phyloP scores from a whole-genome alignment of 2,797 vertebrate species.

The Ctenopoma kingsleyae region DNA sequence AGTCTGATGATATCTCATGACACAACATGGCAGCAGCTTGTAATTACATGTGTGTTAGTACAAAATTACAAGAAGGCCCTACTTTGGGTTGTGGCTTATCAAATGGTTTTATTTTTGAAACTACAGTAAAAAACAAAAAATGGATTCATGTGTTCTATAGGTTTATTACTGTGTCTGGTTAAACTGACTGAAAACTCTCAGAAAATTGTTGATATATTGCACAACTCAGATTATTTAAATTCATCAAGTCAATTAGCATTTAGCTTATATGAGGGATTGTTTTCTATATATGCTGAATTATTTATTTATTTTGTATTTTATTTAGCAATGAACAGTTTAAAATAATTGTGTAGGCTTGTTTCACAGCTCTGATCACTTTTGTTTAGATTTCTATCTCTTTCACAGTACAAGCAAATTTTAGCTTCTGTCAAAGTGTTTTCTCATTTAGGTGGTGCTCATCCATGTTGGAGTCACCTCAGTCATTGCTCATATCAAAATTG shows the following conservation, averaged over 20 bases:
- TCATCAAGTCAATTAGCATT: not conserved
- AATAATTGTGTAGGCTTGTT: too few relatives aligned
- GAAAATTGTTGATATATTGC: not conserved
- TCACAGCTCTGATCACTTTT: too few relatives aligned
- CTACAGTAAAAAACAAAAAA: not conserved
- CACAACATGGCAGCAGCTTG: slow-evolving; percentile 13
- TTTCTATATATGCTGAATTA: too few relatives aligned
- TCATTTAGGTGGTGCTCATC: slow-evolving; percentile 81
- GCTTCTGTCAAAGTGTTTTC: slow-evolving; percentile 5
- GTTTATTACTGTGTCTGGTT: not conserved
- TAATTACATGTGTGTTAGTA: slow-evolving; percentile 14
- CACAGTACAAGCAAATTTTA: not conserved
- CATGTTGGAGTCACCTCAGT: slow-evolving; percentile 85
- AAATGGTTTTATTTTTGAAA: not conserved
- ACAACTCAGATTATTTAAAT: not conserved
- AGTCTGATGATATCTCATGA: not conserved
- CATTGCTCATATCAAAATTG: slow-evolving; percentile 86
- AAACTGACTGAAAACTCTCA: not conserved
- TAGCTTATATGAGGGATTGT: not conserved
- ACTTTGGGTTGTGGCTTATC: not conserved
- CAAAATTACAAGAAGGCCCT: slow-evolving; percentile 10
- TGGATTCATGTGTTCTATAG: not conserved
- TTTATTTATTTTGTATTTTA: too few relatives aligned
- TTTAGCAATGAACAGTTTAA: not conserved
- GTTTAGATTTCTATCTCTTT: not conserved